Evolutionary conservation across 2,888 invertebrate genomes (phyloP), one percentile per base, ranked within the genome.

Genomic region (Scaptomyza tumidula): DNA sequence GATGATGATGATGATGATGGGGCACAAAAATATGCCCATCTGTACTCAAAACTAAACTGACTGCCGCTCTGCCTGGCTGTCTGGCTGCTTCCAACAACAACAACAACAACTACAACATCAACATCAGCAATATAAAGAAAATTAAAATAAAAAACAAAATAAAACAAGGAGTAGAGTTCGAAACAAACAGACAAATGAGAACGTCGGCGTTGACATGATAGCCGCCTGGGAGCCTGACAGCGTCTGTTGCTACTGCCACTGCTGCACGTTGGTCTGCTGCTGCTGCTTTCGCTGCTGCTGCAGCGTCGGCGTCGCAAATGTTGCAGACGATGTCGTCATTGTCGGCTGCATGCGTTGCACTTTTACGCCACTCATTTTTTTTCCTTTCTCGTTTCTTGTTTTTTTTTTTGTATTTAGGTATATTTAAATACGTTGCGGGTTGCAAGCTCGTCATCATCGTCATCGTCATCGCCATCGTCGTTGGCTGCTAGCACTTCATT

Each of bases 341-440:
- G 77, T 65, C 67, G 71, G 71, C 65, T 80, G 78, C 81, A 81
- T 81, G 75, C 73, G 82, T 73, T 80, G 80, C 80, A 78, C 75
- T 78, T 78, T 79, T 77, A 80, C 80, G 80, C 39, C 64, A 65
- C 70, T 62, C 62, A 70, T 75, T 66, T 54, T 63, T 58, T 67
- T 52, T 19, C 13, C 29, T 5, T 3, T 29, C 29, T 44, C 31
- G 52, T 49, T 54, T 49, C 64, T 62, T 62, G 65, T 59, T 19
- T 19, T 49, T 54, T 49, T 66, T 62, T 62, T 69, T 59, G 37
- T 49, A 53, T 52, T 55, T 72, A 68, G 78, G 83, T 88, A 86
- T 84, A 88, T 85, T 88, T 88, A 86, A 88, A 83, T 69, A 87
- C 88, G 83, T 78, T 85, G 86, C 74, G 80, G 88, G 80, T 80